Evolutionary conservation across 1,140 invertebrate genomes (phyloP).

Genomic region (Leptopilina boulardi): DNA sequence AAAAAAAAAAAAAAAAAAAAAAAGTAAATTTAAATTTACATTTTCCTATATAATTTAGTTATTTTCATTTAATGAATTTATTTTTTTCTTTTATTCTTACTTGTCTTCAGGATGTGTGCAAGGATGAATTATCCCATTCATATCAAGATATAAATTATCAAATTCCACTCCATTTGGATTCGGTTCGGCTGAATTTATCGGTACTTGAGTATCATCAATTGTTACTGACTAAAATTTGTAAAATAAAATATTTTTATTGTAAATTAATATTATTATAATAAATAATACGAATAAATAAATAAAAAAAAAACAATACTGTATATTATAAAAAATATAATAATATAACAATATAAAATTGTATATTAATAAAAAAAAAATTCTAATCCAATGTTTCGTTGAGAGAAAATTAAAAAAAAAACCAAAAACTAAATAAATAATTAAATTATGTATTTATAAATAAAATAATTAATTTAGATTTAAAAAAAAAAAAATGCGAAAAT

Average conservation of each 20-base stretch:
- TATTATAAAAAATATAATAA: too few species aligned
- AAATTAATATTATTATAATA: conserved; percentile 59
- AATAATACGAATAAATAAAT: conserved; percentile 34
- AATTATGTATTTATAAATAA: too few species aligned
- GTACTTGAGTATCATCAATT: conserved; percentile 80
- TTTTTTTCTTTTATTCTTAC: conserved; percentile 70
- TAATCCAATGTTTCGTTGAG: too few species aligned
- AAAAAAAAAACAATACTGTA: conserved; percentile 14
- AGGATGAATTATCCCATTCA: conserved; percentile 99
- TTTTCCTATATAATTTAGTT: background rate
- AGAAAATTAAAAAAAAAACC: too few species aligned
- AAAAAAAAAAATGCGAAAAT: too few species aligned
- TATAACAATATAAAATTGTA: too few species aligned
- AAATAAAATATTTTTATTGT: too few species aligned
- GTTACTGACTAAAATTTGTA: conserved; percentile 76
- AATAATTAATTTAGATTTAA: too few species aligned
- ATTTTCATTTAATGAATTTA: background rate
- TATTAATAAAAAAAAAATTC: too few species aligned
- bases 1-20: conserved; percentile 33
- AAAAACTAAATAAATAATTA: too few species aligned
- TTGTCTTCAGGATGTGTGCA: conserved; percentile 99
- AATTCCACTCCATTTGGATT: conserved; percentile 99
- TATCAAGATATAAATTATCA: conserved; percentile 99
- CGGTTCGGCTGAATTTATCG: conserved; percentile 89
- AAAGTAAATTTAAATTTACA: conserved; percentile 13